Conservation (phyloP, 2,113 vertebrate genomes). For the Melozone crissalis region DNA sequence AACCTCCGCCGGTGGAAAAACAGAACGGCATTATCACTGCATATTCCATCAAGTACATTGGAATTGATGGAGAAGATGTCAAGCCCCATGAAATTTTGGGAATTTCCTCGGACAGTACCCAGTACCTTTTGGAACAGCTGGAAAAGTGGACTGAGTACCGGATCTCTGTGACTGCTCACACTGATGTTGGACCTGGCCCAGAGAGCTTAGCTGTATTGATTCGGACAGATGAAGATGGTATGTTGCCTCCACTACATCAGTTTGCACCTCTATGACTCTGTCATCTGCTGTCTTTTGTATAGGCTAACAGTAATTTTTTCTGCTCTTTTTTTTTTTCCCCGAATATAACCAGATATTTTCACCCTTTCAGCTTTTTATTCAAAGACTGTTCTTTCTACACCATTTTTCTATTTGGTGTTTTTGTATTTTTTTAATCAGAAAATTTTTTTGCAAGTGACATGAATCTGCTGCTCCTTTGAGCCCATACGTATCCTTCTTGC, state of each 20-base stretch:
- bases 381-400: constrained; percentile 53
- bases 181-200: constrained; percentile 94
- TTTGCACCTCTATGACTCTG: constrained; percentile 73
- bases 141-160: constrained; percentile 99
- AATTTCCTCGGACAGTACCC: constrained; percentile 88
- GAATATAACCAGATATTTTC: not conserved
- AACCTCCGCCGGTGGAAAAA: constrained; percentile 88
- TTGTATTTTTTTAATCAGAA: constrained; percentile 12
- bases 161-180: constrained; percentile 92
- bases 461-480: constrained; percentile 27
- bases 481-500: not conserved
- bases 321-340: constrained; percentile 60
- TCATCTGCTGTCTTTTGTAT: constrained; percentile 72
- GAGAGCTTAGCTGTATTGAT: constrained; percentile 91
- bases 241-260: constrained; percentile 85
- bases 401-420: not conserved
- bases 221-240: constrained; percentile 99
- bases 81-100: constrained; percentile 80
- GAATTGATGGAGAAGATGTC: constrained; percentile 88
- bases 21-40: constrained; percentile 96
- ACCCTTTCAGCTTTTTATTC: constrained; percentile 37
- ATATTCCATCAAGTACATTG: constrained; percentile 89
- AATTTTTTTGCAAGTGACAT: constrained; percentile 14
- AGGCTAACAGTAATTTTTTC: constrained; percentile 68
- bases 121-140: constrained; percentile 97